Evolutionary conservation across 2,113 vertebrate species (phyloP).

Genomic region (Leptobrachium leishanense): DNA sequence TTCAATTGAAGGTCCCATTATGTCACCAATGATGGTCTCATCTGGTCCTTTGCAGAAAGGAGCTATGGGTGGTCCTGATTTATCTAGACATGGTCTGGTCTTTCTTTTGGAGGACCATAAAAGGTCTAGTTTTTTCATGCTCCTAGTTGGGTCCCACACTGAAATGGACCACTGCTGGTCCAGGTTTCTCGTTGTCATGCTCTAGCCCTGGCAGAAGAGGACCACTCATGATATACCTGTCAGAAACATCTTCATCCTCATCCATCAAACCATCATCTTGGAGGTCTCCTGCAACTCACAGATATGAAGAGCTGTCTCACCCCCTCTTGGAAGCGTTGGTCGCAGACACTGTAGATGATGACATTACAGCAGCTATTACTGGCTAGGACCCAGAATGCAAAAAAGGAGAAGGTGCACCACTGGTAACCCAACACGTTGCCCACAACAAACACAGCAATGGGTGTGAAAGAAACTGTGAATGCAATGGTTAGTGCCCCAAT

Average conservation of each 20-base stretch:
- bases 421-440: constrained; percentile 72
- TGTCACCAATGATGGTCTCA: too few species aligned
- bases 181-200: too few species aligned
- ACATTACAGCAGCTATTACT: constrained; percentile 77
- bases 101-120: too few species aligned
- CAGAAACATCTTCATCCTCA: neutral
- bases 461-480: constrained; percentile 72
- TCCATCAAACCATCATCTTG: neutral
- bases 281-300: constrained; percentile 1
- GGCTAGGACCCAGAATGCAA: constrained; percentile 76
- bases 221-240: too few species aligned
- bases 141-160: too few species aligned
- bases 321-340: constrained; percentile 70
- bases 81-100: too few species aligned
- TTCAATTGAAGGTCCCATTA: too few species aligned
- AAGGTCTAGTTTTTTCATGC: too few species aligned
- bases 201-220: too few species aligned
- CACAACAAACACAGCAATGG: constrained; percentile 74
- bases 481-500: constrained; percentile 72
- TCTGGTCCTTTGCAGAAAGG: too few species aligned
- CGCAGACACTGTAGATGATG: constrained; percentile 72
- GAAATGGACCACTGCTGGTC: too few species aligned
- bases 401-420: constrained; percentile 76
- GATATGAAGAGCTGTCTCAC: constrained; percentile 65
- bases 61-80: too few species aligned